Base-by-base conservation (phyloP, 2,888 invertebrate species). In the Gonocerus acuteangulatus region DNA sequence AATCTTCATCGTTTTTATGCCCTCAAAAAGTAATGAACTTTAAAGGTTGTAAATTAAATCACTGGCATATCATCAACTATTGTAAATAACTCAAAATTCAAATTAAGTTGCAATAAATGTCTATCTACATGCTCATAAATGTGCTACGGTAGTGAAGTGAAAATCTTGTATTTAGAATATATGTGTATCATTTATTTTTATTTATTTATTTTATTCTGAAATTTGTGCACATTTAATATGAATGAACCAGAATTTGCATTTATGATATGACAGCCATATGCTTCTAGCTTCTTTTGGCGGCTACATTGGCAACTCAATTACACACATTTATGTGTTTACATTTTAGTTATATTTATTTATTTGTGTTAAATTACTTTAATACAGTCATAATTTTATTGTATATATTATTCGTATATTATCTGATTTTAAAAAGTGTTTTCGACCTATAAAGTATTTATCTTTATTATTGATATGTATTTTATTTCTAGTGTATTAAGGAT, bases 191-290 rank as follows among this genome's bases (percentile, higher is more conserved):
- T 48, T 59, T 32, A 47, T 36, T 48, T 57, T 16, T 47, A 23
- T 48, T 48, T 47, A 48, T 59, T 59, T 32, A 44, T 48, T 48
- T 27, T 19, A 48, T 36, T 48, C 18, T 21, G 44, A 48, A 18
- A 47, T 48, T 58, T 48, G 36, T 48, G 36, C 47, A 48, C 47
- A 48, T 34, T 32, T 23, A 59, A 48, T 48, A 59, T 34, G 32
- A 36, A 34, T 22, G 58, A 59, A 59, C 58, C 58, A 59, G 58
- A 59, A 59, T 48, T 59, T 59, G 58, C 58, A 59, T 59, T 59
- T 59, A 59, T 48, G 39, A 59, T 19, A 42, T 54, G 54, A 54
- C 54, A 54, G 39, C 54, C 54, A 54, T 54, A 23, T 54, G 54
- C 54, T 54, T 39, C 36, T 54, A 54, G 42, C 54, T 54, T 54